A percentile compares a stretch with the other conserved stretches of the same genome.
Conservation (phyloP, 2,113 vertebrate genomes). For the Paradisaea rubra region DNA sequence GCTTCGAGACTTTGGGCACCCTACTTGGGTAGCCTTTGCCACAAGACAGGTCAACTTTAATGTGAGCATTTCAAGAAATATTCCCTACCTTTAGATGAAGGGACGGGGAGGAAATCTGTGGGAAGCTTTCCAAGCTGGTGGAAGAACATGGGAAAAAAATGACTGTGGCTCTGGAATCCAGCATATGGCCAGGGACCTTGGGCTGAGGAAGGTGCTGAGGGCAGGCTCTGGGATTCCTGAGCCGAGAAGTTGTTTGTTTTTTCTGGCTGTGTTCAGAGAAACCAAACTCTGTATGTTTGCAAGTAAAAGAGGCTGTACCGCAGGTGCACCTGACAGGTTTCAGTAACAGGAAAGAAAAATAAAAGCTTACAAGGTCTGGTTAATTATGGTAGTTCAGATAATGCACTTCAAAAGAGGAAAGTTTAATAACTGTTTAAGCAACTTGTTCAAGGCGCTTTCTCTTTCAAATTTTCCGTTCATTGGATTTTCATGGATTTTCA, state of each 20-base stretch:
- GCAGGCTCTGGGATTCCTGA: background rate
- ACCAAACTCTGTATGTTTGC: background rate
- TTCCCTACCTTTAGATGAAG: background rate
- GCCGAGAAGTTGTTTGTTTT: background rate
- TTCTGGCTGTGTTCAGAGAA: background rate
- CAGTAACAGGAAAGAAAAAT: background rate
- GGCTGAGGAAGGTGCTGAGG: background rate
- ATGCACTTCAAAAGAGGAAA: background rate
- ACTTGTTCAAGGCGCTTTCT: background rate
- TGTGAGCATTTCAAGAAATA: background rate
- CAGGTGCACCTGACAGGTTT: background rate
- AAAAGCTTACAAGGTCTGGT: background rate
- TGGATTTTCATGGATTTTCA: background rate
- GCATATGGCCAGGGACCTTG: fast-evolving
- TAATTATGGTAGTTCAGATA: background rate
- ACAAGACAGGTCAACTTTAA: background rate
- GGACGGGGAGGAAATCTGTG: background rate
- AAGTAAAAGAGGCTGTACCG: background rate
- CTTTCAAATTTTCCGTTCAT: background rate
- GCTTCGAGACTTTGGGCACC: background rate
- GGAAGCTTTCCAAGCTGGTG: background rate
- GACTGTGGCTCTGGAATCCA: background rate
- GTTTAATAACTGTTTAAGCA: background rate
- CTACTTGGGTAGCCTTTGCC: background rate
- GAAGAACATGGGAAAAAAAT: background rate